Percentiles rank a stretch among this genome's conserved stretches.
Conservation (phyloP, 2,113 vertebrate genomes). For the Agapornis roseicollis region DNA sequence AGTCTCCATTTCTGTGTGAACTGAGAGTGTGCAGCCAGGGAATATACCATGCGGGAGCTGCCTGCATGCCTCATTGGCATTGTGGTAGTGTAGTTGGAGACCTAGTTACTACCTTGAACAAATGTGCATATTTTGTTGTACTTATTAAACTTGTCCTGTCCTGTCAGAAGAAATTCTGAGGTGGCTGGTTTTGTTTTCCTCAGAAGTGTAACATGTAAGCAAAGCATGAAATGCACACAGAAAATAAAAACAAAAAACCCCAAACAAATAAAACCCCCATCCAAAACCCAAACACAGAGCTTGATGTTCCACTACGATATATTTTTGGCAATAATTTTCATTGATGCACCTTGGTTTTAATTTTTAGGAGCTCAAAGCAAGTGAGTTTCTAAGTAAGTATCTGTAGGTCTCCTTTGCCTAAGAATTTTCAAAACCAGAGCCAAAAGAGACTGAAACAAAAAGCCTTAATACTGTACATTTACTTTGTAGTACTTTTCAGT, state of each 20-base stretch:
- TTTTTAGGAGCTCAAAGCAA: neutral
- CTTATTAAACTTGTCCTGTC: neutral
- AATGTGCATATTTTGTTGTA: neutral
- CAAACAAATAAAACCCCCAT: neutral
- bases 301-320: neutral
- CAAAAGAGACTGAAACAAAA: neutral
- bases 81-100: accelerated
- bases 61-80: neutral
- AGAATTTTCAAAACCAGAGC: neutral
- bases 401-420: neutral
- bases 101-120: neutral
- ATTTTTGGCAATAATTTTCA: neutral
- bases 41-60: neutral
- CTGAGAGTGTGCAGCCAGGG: neutral
- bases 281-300: too few species aligned
- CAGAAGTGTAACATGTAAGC: neutral
- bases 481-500: neutral
- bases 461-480: neutral
- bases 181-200: neutral
- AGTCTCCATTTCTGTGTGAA: neutral
- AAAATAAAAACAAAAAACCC: neutral
- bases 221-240: neutral
- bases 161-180: neutral
- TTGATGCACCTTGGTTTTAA: neutral
- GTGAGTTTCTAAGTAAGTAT: neutral